Conservation (phyloP, 2,888 invertebrate species). For the Epinotia ramella region DNA sequence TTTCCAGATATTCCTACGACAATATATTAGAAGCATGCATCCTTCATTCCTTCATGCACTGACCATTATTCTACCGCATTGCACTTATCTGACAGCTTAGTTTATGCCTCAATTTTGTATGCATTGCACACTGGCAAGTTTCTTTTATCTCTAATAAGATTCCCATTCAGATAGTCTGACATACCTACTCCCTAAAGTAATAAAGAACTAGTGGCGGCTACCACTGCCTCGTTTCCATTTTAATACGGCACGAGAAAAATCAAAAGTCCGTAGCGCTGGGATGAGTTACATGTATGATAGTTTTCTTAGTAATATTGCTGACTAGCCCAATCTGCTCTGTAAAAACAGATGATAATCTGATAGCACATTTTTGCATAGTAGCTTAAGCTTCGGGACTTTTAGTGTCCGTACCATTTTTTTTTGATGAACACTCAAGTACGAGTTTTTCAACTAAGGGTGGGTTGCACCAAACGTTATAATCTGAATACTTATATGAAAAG, state of each 20-base stretch:
- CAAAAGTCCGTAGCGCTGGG: too few relatives aligned
- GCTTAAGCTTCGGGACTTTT: too few relatives aligned
- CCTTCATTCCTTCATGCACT: conserved; percentile 51
- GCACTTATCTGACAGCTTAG: conserved; percentile 61
- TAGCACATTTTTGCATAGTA: too few relatives aligned
- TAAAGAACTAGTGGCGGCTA: conserved; percentile 70
- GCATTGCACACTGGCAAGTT: conserved; percentile 75
- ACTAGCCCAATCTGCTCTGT: too few relatives aligned
- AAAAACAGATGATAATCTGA: too few relatives aligned
- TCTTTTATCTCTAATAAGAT: conserved; percentile 84
- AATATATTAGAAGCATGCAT: conserved; percentile 43
- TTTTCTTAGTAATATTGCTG: too few relatives aligned
- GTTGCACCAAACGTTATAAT: too few relatives aligned
- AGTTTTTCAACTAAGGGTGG: too few relatives aligned
- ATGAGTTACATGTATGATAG: too few relatives aligned
- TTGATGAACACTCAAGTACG: too few relatives aligned
- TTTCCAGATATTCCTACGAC: conserved; percentile 24
- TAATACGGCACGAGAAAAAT: conserved; percentile 27
- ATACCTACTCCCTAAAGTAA: conserved; percentile 79
- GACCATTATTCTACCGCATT: conserved; percentile 59
- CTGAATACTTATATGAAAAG: too few relatives aligned
- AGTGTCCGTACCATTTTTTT: too few relatives aligned
- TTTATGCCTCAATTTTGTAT: conserved; percentile 68
- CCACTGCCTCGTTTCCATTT: conserved; percentile 59
- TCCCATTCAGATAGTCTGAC: conserved; percentile 73